phyloP scores from a whole-genome alignment of 1,140 invertebrate species.

The Diorhabda carinulata region DNA sequence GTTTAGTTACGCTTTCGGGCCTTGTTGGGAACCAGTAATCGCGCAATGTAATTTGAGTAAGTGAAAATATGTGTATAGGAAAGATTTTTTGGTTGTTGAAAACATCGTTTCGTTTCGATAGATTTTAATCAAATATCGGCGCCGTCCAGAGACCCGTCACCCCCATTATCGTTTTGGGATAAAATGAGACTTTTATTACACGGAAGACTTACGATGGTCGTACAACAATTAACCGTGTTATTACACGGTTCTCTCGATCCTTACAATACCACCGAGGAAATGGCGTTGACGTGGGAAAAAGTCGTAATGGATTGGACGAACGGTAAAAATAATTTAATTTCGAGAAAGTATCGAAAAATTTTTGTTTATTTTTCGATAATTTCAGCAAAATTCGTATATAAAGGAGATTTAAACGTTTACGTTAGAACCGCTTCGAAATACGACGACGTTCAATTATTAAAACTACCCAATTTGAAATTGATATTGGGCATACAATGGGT shows the following conservation, averaged over 20 bases:
- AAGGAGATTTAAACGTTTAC: conserved; percentile 82
- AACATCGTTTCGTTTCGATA: conserved; percentile 12
- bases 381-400: conserved; percentile 76
- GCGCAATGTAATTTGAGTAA: conserved; percentile 89
- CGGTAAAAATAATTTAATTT: conserved; percentile 52
- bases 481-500: conserved; percentile 86
- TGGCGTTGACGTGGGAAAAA: conserved; percentile 94
- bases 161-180: conserved; percentile 94
- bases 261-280: conserved; percentile 97
- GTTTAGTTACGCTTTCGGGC: conserved; percentile 90
- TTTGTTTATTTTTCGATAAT: neutral
- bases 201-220: conserved; percentile 83
- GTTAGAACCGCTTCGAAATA: conserved; percentile 97
- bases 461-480: conserved; percentile 84
- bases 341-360: conserved; percentile 15
- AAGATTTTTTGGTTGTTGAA: neutral
- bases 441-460: conserved; percentile 90
- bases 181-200: conserved; percentile 91
- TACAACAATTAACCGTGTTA: conserved; percentile 80
- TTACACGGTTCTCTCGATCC: conserved; percentile 95
- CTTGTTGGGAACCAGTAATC: conserved; percentile 97
- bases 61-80: conserved; percentile 31
- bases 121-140: conserved; percentile 70
- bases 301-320: conserved; percentile 94
- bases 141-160: conserved; percentile 89